Percentiles rank a stretch among this genome's conserved stretches.
Conservation (phyloP, 53 echinoderm and acorn worm species). For the Patiria pectinifera region DNA sequence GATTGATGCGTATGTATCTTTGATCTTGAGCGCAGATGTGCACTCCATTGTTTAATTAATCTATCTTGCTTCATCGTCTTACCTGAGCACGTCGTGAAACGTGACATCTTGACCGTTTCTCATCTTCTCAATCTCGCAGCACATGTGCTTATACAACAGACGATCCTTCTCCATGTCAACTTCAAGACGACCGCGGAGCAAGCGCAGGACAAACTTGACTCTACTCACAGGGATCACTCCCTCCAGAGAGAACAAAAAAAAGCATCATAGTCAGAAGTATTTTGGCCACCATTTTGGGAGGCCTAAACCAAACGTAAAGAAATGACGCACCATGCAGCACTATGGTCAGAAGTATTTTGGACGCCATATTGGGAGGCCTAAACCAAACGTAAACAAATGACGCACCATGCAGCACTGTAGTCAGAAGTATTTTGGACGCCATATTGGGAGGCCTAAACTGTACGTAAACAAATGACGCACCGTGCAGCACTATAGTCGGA, state of each 20-base stretch:
- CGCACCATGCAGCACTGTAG: too few relatives aligned
- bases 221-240: constrained; percentile 97
- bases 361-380: too few relatives aligned
- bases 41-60: background rate
- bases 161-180: constrained; percentile 98
- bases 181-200: constrained; percentile 90
- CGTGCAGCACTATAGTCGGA: too few relatives aligned
- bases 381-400: too few relatives aligned
- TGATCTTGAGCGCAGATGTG: background rate
- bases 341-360: background rate
- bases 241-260: constrained; percentile 34
- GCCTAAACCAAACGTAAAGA: too few relatives aligned
- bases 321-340: too few relatives aligned
- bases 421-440: background rate
- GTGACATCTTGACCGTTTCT: constrained; percentile 96
- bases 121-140: constrained; percentile 99
- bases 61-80: background rate
- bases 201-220: constrained; percentile 95
- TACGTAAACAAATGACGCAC: too few relatives aligned
- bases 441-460: too few relatives aligned
- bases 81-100: constrained; percentile 99
- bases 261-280: too few relatives aligned
- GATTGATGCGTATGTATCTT: background rate
- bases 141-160: constrained; percentile 96
- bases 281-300: too few relatives aligned